Percentiles rank a stretch among this genome's conserved stretches.
These are phyloP conservation scores for Mallotus villosus DNA, from an alignment of 2,797 vertebrate species.

Conservation along the genomic window DNA sequence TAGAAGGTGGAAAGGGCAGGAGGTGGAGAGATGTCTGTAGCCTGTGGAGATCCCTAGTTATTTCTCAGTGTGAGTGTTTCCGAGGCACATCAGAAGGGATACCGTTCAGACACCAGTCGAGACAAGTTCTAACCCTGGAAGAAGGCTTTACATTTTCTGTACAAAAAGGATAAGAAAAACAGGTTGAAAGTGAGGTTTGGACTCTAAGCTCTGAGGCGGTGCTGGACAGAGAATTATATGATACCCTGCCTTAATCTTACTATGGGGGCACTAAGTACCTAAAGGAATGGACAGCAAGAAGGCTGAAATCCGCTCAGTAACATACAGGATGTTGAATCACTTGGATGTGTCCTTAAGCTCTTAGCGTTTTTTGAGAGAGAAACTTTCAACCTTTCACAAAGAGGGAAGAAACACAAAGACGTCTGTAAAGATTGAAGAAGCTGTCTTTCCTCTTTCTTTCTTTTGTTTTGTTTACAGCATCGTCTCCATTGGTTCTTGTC, in stretches of 20 bases:
- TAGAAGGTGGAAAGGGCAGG: conserved; percentile 8
- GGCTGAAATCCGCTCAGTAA: conserved; percentile 7
- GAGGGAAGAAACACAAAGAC: neutral
- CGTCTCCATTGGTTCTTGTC: neutral
- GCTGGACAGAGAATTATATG: conserved; percentile 21
- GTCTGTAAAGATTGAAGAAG: neutral
- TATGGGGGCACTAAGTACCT: conserved; percentile 11
- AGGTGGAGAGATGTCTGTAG: conserved; percentile 15
- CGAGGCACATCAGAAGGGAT: conserved; percentile 5
- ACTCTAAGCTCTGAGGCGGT: conserved; percentile 8
- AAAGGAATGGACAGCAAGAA: conserved; percentile 3
- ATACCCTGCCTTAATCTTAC: conserved; percentile 21
- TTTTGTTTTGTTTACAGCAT: neutral
- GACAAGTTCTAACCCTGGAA: conserved; percentile 9
- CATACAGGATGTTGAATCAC: conserved; percentile 19
- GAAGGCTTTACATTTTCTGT: conserved; percentile 1
- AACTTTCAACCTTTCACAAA: neutral
- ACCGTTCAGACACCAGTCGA: neutral
- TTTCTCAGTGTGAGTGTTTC: conserved; percentile 11
- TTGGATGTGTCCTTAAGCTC: conserved; percentile 11
- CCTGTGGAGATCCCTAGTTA: conserved; percentile 5
- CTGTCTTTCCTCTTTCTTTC: neutral
- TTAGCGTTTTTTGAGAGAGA: neutral
- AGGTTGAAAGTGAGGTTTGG: conserved; percentile 15
- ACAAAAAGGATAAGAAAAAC: neutral